A percentile compares a stretch with the other conserved stretches of the same genome.
Conservation (phyloP, 2,888 invertebrate genomes). For the Euplagia quadripunctaria region DNA sequence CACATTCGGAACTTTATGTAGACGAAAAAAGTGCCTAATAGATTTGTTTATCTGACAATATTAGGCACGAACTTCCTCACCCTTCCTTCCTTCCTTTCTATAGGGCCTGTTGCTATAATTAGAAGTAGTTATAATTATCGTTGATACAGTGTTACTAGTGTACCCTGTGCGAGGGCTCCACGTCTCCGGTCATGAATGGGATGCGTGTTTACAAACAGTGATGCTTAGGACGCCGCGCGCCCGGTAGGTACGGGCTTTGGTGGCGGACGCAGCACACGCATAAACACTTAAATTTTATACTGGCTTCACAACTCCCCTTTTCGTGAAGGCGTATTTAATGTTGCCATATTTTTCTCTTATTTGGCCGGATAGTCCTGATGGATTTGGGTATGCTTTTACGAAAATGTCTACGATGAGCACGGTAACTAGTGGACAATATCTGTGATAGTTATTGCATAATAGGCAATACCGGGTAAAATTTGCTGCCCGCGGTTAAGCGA, state of each 20-base stretch:
- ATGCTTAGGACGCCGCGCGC: constrained; percentile 62
- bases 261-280: constrained; percentile 62
- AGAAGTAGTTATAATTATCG: constrained; percentile 51
- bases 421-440: not conserved
- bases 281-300: constrained; percentile 76
- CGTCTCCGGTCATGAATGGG: constrained; percentile 73
- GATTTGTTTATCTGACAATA: constrained; percentile 19
- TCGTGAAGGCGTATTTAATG: constrained; percentile 36
- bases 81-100: constrained; percentile 45
- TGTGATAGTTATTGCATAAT: too few relatives aligned
- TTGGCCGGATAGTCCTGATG: constrained; percentile 35
- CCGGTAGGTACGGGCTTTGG: constrained; percentile 18
- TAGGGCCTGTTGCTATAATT: constrained; percentile 46
- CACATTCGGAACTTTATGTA: not conserved
- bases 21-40: constrained; percentile 3
- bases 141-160: constrained; percentile 31
- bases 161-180: constrained; percentile 43
- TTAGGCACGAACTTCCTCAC: constrained; percentile 27
- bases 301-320: constrained; percentile 54
- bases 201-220: constrained; percentile 84
- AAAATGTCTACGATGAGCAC: not conserved
- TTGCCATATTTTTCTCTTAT: constrained; percentile 25
- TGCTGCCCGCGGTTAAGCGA: too few relatives aligned
- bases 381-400: not conserved
- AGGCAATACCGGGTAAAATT: too few relatives aligned